A percentile compares a stretch with the other conserved stretches of the same genome.
Evolutionary conservation across 2,888 invertebrate species (phyloP).

Genomic region (Boloria selene): DNA sequence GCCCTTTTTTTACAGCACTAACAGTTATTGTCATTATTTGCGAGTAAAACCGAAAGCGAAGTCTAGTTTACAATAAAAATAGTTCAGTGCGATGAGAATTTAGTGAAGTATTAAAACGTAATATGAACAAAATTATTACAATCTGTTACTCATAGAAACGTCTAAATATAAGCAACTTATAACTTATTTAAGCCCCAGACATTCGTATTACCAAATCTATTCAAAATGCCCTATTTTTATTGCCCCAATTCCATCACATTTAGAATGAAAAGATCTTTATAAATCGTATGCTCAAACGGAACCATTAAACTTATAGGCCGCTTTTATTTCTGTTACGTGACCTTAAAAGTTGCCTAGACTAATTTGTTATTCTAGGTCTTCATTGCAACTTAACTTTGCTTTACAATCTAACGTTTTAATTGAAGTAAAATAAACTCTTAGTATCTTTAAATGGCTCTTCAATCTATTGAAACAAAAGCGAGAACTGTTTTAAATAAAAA

Average conservation of each 20-base stretch:
- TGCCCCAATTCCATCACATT: conserved; percentile 56
- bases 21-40: too few species aligned
- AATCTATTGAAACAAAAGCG: conserved; percentile 1
- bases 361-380: conserved; percentile 38
- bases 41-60: too few species aligned
- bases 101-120: too few species aligned
- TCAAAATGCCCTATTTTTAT: conserved; percentile 52
- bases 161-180: conserved; percentile 4
- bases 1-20: too few species aligned
- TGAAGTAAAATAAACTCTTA: background rate
- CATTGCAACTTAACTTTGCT: conserved; percentile 20
- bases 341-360: conserved; percentile 37
- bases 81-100: too few species aligned
- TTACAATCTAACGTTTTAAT: conserved; percentile 6
- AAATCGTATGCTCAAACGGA: conserved; percentile 28
- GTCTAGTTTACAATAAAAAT: too few species aligned
- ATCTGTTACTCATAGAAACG: background rate
- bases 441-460: background rate
- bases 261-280: conserved; percentile 43
- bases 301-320: conserved; percentile 36
- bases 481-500: too few species aligned
- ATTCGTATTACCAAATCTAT: conserved; percentile 27
- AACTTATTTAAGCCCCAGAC: conserved; percentile 20
- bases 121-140: too few species aligned
- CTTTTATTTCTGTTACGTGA: conserved; percentile 42